Conservation (phyloP, 2,888 invertebrate species). For the Patella ulyssiponensis region DNA sequence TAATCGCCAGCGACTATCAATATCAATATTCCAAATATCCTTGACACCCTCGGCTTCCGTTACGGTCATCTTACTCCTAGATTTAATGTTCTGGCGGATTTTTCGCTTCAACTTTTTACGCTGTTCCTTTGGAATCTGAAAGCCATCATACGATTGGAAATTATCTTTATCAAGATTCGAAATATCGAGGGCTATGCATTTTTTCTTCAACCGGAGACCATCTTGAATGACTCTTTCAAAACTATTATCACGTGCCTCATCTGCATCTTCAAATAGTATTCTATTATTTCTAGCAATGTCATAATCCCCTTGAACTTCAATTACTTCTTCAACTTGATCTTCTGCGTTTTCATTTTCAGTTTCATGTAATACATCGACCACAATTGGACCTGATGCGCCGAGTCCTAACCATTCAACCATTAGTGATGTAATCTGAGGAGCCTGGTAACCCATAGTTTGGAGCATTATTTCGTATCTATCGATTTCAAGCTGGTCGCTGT, state of each 20-base stretch:
- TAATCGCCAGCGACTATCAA: slow-evolving; percentile 72
- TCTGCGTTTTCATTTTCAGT: neutral
- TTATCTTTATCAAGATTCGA: neutral
- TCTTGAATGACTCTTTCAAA: neutral
- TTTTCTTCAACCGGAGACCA: neutral
- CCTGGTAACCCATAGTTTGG: neutral
- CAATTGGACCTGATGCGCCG: neutral
- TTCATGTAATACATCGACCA: neutral
- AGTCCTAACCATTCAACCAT: slow-evolving; percentile 6
- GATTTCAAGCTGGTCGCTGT: slow-evolving; percentile 6
- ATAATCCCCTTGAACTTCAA: neutral
- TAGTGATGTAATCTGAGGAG: neutral
- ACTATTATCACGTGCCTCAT: neutral
- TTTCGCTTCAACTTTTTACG: slow-evolving; percentile 41
- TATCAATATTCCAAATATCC: slow-evolving; percentile 56
- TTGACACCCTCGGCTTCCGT: slow-evolving; percentile 44
- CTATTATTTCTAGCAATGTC: neutral
- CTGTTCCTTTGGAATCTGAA: slow-evolving; percentile 27
- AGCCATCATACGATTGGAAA: neutral
- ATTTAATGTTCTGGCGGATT: slow-evolving; percentile 39
- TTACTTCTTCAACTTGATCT: slow-evolving; percentile 14
- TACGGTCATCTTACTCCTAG: slow-evolving; percentile 49
- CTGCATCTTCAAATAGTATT: neutral
- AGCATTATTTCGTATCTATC: neutral
- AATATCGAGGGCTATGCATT: neutral